Percentiles rank a stretch among this genome's conserved stretches.
Evolutionary conservation across 2,113 vertebrate genomes (phyloP).

Genomic region (human (Homo sapiens)): GRCh38 chr3:111314501-111315000

Average conservation of each 20-base stretch:
- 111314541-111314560: not conserved
- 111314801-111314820: not conserved
- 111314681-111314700: not conserved
- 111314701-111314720: not conserved
- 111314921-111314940: conserved; percentile 9
- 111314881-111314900: not conserved
- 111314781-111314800: not conserved
- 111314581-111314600: not conserved
- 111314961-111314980: not conserved
- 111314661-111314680: not conserved
- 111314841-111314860: not conserved
- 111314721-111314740: not conserved
- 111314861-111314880: conserved; percentile 35
- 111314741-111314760: not conserved
- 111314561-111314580: not conserved
- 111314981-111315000: not conserved
- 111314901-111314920: not conserved
- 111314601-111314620: not conserved
- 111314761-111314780: not conserved
- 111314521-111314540: not conserved
- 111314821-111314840: conserved; percentile 9
- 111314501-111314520: not conserved
- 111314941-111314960: not conserved
- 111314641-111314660: not conserved
- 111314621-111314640: not conserved